These are phyloP conservation scores for Ferrisia virgata DNA, from an alignment of 2,888 invertebrate species.

Conservation along the genomic window DNA sequence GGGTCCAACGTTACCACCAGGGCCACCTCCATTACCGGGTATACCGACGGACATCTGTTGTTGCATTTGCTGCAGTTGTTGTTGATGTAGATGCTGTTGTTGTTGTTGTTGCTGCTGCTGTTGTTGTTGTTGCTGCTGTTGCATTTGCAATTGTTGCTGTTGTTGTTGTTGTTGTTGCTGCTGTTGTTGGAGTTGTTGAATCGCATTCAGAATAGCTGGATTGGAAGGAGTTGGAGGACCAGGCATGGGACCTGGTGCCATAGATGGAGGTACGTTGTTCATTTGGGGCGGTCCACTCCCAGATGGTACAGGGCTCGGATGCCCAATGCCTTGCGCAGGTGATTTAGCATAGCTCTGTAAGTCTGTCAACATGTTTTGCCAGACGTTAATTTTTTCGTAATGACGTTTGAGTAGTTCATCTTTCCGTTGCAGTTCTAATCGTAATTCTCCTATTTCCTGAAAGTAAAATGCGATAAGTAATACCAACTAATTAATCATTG, in stretches of 20 bases:
- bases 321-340: slow-evolving; percentile 53
- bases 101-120: slow-evolving; percentile 50
- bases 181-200: slow-evolving; percentile 48
- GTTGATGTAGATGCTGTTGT: slow-evolving; percentile 46
- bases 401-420: slow-evolving; percentile 83
- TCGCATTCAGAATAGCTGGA: slow-evolving; percentile 46
- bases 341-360: slow-evolving; percentile 61
- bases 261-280: slow-evolving; percentile 48
- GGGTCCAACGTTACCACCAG: slow-evolving; percentile 34
- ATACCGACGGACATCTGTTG: slow-evolving; percentile 51
- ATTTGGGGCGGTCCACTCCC: slow-evolving; percentile 47
- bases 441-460: slow-evolving; percentile 78
- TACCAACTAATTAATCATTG: too few relatives aligned
- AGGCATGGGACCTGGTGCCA: slow-evolving; percentile 50
- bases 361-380: slow-evolving; percentile 84
- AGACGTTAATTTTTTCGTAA: slow-evolving; percentile 83
- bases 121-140: slow-evolving; percentile 51
- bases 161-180: slow-evolving; percentile 51
- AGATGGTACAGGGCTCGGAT: slow-evolving; percentile 44
- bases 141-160: slow-evolving; percentile 50
- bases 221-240: slow-evolving; percentile 45
- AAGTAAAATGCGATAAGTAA: slow-evolving; percentile 29
- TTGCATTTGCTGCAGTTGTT: slow-evolving; percentile 56
- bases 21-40: background rate
- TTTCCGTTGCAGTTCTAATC: slow-evolving; percentile 80